A percentile compares a stretch with the other conserved stretches of the same genome.
Evolutionary conservation across 1,140 invertebrate species (phyloP).

Genomic region (Drosophila bifasciata): DNA sequence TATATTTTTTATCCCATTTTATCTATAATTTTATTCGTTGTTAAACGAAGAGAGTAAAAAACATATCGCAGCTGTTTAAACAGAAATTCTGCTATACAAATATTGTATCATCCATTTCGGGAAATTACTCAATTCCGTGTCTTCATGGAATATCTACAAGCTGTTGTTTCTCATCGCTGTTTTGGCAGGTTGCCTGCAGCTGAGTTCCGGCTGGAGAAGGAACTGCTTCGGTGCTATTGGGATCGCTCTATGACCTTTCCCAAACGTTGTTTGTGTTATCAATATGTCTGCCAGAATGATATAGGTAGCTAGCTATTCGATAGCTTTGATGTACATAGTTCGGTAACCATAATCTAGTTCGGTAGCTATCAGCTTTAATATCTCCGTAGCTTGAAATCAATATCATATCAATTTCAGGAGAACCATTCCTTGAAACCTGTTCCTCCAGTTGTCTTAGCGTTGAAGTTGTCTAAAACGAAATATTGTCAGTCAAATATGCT

Average conservation of each 20-base stretch:
- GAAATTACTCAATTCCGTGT: background rate
- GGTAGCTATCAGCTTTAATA: background rate
- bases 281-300: slow-evolving; percentile 6
- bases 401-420: background rate
- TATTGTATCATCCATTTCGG: background rate
- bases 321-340: too few species aligned
- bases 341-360: too few species aligned
- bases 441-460: too few species aligned
- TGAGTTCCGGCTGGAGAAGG: background rate
- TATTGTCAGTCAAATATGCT: too few species aligned
- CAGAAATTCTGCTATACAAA: background rate
- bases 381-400: too few species aligned
- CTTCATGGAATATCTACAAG: slow-evolving; percentile 4
- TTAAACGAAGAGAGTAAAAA: background rate
- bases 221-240: slow-evolving; percentile 3
- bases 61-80: slow-evolving; percentile 3
- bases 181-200: background rate
- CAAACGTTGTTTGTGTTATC: slow-evolving; percentile 1
- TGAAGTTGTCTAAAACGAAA: background rate
- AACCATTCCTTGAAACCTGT: slow-evolving; percentile 24
- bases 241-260: slow-evolving; percentile 6
- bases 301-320: too few species aligned
- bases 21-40: too few species aligned
- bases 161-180: background rate
- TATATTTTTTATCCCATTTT: background rate